Percentiles rank a stretch among this genome's conserved stretches.
Evolutionary conservation across 2,113 vertebrate species (phyloP).

Genomic region (Meriones unguiculatus): DNA sequence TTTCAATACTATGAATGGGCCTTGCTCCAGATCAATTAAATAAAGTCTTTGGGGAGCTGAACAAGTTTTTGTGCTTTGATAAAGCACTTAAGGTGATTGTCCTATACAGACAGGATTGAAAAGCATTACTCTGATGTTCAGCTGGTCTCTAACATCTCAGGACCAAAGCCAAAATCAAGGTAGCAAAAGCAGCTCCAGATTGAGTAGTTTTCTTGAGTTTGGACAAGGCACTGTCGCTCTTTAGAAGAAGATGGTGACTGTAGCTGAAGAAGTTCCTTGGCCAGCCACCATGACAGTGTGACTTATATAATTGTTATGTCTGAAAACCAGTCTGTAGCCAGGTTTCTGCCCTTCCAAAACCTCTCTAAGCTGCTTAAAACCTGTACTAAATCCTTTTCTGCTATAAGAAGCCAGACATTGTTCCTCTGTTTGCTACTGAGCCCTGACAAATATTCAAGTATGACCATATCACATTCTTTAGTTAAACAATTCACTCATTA

Average conservation of each 20-base stretch:
- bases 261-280: neutral
- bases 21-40: slow-evolving; percentile 58
- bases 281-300: neutral
- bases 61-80: neutral
- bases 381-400: neutral
- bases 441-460: neutral
- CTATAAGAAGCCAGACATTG: neutral
- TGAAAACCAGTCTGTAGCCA: neutral
- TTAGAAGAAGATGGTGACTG: neutral
- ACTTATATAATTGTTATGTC: neutral
- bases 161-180: neutral
- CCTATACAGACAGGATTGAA: neutral
- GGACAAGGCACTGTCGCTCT: neutral
- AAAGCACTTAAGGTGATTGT: slow-evolving; percentile 3
- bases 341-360: slow-evolving; percentile 1
- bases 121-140: neutral
- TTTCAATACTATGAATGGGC: slow-evolving; percentile 13
- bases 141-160: neutral
- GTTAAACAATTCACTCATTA: slow-evolving; percentile 55
- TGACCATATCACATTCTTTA: neutral
- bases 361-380: neutral
- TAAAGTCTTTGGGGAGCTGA: slow-evolving; percentile 1
- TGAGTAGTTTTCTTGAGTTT: neutral
- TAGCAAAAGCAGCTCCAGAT: neutral
- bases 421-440: slow-evolving; percentile 17